Conservation (phyloP, 2,797 vertebrate genomes). For the Anisognathus igniventris region DNA sequence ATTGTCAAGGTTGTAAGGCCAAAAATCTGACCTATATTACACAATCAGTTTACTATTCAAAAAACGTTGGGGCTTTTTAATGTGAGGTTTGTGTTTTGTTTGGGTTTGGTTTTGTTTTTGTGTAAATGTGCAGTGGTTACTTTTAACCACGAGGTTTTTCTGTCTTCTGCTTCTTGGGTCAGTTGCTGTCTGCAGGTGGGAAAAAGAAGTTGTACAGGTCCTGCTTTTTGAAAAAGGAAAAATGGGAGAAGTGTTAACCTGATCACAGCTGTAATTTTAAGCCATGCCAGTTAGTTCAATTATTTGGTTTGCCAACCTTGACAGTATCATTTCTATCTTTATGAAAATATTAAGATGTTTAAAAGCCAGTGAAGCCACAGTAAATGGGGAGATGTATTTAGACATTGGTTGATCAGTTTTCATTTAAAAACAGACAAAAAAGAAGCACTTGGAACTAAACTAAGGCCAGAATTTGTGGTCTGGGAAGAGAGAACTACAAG, state of each 20-base stretch:
- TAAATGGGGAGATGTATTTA: background rate
- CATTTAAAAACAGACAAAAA: slow-evolving; percentile 8
- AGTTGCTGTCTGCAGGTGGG: slow-evolving; percentile 63
- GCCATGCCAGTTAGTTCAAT: slow-evolving; percentile 66
- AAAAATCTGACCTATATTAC: slow-evolving; percentile 63
- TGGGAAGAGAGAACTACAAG: slow-evolving; percentile 9
- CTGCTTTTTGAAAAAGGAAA: slow-evolving; percentile 51
- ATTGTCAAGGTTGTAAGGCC: slow-evolving; percentile 75
- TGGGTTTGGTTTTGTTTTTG: background rate
- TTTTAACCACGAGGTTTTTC: slow-evolving; percentile 46
- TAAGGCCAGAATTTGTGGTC: background rate
- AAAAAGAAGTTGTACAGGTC: slow-evolving; percentile 61
- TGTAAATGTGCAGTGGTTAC: background rate
- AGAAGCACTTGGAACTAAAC: background rate
- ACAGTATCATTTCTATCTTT: slow-evolving; percentile 61
- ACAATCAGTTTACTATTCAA: background rate
- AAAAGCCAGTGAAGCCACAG: background rate
- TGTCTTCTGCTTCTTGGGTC: slow-evolving; percentile 65
- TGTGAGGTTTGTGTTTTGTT: background rate
- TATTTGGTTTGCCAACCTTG: slow-evolving; percentile 76
- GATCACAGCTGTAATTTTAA: slow-evolving; percentile 59
- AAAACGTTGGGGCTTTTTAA: background rate
- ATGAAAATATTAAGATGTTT: background rate
- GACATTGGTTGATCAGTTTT: background rate
- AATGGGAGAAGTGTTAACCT: slow-evolving; percentile 62